Percentiles rank a stretch among this genome's conserved stretches.
phyloP scores from a whole-genome alignment of 2,888 invertebrate species.

The Erebia aethiops region DNA sequence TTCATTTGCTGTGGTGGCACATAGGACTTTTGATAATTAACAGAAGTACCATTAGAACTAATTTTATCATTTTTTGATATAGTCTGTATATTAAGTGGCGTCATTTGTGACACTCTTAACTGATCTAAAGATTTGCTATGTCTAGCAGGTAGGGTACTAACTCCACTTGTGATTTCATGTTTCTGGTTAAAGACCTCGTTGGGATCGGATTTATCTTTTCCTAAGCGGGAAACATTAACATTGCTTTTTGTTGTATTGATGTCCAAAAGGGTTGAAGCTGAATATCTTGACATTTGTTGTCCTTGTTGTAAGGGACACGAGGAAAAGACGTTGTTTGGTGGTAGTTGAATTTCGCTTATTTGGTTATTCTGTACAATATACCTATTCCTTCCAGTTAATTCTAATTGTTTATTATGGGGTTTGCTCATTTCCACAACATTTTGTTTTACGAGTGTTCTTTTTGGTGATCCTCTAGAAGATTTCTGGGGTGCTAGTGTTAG shows the following conservation, averaged over 20 bases:
- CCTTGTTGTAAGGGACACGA: conserved; percentile 76
- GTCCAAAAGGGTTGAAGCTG: conserved; percentile 83
- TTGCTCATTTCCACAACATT: conserved; percentile 69
- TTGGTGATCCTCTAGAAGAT: conserved; percentile 73
- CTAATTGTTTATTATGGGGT: conserved; percentile 73
- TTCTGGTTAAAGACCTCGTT: conserved; percentile 66
- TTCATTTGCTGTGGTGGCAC: conserved; percentile 69
- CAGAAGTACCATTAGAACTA: conserved; percentile 69
- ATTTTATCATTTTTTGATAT: conserved; percentile 66
- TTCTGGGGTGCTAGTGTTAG: conserved; percentile 85
- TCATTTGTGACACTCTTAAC: conserved; percentile 83
- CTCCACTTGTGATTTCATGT: conserved; percentile 73
- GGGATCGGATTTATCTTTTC: conserved; percentile 60
- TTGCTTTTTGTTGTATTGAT: conserved; percentile 65
- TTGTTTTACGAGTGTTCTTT: conserved; percentile 75
- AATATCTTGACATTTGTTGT: conserved; percentile 81
- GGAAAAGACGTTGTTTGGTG: conserved; percentile 69
- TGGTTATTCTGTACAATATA: conserved; percentile 81
- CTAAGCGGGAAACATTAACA: conserved; percentile 55
- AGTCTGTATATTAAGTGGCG: conserved; percentile 62
- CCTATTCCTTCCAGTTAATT: conserved; percentile 76
- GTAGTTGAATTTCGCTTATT: conserved; percentile 79
- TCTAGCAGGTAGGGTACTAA: conserved; percentile 85
- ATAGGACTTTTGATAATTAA: conserved; percentile 77
- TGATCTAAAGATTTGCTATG: conserved; percentile 94